Conservation (phyloP, 2,113 vertebrate species). For the Anolis sagrei region DNA sequence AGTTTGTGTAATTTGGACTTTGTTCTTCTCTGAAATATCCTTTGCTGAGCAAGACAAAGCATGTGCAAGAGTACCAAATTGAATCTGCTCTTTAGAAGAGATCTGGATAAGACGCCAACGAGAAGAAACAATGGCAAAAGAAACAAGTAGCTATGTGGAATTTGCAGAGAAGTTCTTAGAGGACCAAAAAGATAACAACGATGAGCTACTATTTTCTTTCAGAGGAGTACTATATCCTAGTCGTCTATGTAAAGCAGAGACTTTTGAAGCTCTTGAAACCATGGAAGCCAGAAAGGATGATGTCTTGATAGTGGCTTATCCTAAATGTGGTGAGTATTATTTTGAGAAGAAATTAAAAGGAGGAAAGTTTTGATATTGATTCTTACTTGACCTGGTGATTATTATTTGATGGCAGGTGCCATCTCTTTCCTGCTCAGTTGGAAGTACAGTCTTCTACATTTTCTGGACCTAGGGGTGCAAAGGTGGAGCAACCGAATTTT, state of each 20-base stretch:
- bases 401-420: no score
- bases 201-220: slow-evolving; percentile 72
- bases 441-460: no score
- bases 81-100: background rate
- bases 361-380: background rate
- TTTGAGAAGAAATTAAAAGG: background rate
- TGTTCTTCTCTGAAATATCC: background rate
- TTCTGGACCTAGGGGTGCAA: no score
- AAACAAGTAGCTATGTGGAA: background rate
- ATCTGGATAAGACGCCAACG: background rate
- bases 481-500: no score
- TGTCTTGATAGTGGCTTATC: slow-evolving; percentile 80
- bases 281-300: slow-evolving; percentile 77
- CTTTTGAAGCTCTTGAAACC: slow-evolving; percentile 69
- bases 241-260: slow-evolving; percentile 67
- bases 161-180: background rate
- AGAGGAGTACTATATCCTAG: slow-evolving; percentile 76
- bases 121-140: background rate
- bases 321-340: slow-evolving; percentile 81
- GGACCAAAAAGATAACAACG: slow-evolving; percentile 22
- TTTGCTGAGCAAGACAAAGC: background rate
- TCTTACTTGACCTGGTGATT: background rate
- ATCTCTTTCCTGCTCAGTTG: no score
- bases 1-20: background rate
- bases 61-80: background rate